A percentile compares a stretch with the other conserved stretches of the same genome.
Evolutionary conservation across 2,797 vertebrate species (phyloP).

Genomic region (Sparidentex hasta): DNA sequence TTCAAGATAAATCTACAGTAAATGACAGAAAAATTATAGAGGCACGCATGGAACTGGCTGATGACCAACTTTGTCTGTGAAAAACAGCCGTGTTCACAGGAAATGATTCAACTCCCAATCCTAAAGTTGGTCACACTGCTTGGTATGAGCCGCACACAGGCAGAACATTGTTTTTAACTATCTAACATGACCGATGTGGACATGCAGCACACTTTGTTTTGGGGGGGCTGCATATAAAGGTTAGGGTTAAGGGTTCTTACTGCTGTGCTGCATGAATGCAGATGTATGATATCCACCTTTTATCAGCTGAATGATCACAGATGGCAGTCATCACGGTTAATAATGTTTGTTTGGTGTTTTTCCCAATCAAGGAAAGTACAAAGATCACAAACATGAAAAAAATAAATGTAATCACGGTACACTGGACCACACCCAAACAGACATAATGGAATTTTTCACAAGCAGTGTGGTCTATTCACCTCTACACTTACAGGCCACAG

Average conservation of each 20-base stretch:
- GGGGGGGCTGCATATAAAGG: background rate
- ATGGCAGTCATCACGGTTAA: background rate
- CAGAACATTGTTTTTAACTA: conserved; percentile 6
- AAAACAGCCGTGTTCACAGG: background rate
- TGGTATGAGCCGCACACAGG: background rate
- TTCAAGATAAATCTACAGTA: background rate
- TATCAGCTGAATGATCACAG: background rate
- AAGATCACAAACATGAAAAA: background rate
- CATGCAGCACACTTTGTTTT: background rate
- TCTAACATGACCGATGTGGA: background rate
- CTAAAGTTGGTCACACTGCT: conserved; percentile 1
- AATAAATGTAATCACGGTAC: background rate
- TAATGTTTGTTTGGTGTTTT: background rate
- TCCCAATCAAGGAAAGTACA: background rate
- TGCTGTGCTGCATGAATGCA: background rate
- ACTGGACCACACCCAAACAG: background rate
- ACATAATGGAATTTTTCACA: background rate
- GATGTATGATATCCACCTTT: background rate
- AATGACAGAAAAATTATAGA: background rate
- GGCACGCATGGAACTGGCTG: background rate
- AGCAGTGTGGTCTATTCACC: background rate
- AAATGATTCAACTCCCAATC: conserved; percentile 24
- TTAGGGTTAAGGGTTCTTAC: background rate
- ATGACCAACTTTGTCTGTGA: conserved; percentile 13
- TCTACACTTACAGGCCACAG: conserved; percentile 7